Evolutionary conservation across 2,888 invertebrate genomes (phyloP).

Genomic region (Steinernema scapterisci): DNA sequence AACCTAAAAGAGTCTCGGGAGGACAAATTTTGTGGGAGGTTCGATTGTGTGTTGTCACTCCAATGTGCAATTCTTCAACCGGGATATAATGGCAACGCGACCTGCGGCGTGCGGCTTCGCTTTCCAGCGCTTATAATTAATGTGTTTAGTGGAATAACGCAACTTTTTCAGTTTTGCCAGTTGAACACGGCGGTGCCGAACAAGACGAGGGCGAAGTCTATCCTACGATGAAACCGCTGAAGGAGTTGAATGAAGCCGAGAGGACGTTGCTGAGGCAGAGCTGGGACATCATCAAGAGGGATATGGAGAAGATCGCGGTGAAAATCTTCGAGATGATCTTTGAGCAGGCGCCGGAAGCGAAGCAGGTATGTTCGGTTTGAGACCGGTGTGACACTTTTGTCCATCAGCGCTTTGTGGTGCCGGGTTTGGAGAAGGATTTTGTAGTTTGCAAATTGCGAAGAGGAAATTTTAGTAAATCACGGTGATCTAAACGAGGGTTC

Average conservation of each 20-base stretch:
- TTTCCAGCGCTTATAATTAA: slow-evolving; percentile 8
- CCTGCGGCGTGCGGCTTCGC: background rate
- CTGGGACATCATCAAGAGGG: slow-evolving; percentile 25
- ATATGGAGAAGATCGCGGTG: slow-evolving; percentile 16
- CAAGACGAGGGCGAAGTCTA: background rate
- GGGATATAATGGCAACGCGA: background rate
- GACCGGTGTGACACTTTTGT: background rate
- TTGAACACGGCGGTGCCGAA: no score
- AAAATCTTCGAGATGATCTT: slow-evolving; percentile 61
- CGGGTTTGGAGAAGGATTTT: no score
- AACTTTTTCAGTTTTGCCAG: no score
- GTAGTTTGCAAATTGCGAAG: no score
- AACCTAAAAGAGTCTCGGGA: no score
- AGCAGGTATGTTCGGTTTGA: slow-evolving; percentile 44
- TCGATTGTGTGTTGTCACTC: slow-evolving; percentile 2
- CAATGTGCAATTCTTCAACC: background rate
- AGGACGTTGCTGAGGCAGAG: background rate
- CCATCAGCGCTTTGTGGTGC: no score
- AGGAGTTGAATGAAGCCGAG: slow-evolving; percentile 6
- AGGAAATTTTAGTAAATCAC: no score
- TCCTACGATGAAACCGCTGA: slow-evolving; percentile 11
- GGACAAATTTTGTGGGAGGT: background rate
- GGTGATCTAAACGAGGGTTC: no score
- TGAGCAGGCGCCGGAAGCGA: slow-evolving; percentile 56
- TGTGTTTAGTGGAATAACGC: background rate